Conservation (phyloP, 2,113 vertebrate genomes). For the Eretmochelys imbricata region DNA sequence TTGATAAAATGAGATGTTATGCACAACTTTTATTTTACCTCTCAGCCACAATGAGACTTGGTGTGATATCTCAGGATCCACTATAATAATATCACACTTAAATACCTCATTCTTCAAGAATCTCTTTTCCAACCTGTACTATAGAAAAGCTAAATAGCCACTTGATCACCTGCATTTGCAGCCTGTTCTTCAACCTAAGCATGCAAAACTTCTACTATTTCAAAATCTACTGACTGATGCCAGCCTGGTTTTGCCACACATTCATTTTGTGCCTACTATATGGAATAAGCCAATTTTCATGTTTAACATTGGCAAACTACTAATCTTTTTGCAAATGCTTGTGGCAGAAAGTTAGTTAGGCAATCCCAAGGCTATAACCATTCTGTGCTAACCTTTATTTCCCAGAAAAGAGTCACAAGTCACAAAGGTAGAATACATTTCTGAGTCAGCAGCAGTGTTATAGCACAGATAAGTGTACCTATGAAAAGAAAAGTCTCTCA, state of each 20-base stretch:
- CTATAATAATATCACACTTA: accelerated
- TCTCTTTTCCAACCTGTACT: neutral
- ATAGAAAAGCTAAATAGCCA: neutral
- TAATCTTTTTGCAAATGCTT: neutral
- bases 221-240: neutral
- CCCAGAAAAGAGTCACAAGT: neutral
- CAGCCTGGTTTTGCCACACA: neutral
- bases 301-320: neutral
- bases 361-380: neutral
- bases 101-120: neutral
- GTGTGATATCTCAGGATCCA: neutral
- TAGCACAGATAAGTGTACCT: neutral
- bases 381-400: neutral
- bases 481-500: neutral
- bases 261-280: neutral
- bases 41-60: neutral
- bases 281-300: neutral
- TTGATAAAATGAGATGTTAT: neutral
- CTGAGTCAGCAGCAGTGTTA: neutral
- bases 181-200: neutral
- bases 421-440: neutral
- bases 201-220: accelerated
- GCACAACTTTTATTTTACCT: neutral
- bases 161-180: neutral
- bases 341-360: neutral